Percentiles rank a stretch among this genome's conserved stretches.
Evolutionary conservation across 2,888 invertebrate species (phyloP).

Genomic region (Osedax fenrisi): DNA sequence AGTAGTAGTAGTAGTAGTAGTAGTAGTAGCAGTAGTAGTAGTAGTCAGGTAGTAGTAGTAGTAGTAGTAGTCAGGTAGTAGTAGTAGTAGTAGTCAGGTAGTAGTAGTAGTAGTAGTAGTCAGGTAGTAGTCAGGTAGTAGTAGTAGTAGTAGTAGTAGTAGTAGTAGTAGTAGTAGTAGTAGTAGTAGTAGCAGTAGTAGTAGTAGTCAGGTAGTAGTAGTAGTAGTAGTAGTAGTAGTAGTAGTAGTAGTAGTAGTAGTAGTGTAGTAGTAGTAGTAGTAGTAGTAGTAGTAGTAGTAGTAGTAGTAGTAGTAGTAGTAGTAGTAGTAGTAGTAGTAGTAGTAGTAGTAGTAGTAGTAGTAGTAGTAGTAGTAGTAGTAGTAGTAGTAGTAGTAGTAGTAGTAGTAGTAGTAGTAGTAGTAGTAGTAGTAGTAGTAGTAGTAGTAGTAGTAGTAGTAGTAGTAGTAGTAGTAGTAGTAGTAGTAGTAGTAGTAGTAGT

Average conservation of each 20-base stretch:
- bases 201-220: no score
- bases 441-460: not conserved
- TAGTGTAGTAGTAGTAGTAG: not conserved
- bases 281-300: not conserved
- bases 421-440: not conserved
- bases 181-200: no score
- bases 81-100: not conserved
- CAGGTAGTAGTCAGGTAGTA: no score
- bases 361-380: not conserved
- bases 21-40: not conserved
- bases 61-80: not conserved
- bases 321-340: not conserved
- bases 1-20: not conserved
- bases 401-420: not conserved
- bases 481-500: not conserved
- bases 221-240: not conserved
- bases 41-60: not conserved
- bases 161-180: not conserved
- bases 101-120: not conserved
- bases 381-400: not conserved
- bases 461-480: slow-evolving; percentile 1
- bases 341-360: not conserved
- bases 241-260: not conserved
- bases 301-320: slow-evolving; percentile 5
- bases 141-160: not conserved